Evolutionary conservation across 1,140 invertebrate genomes (phyloP).

Genomic region (Thaumetopoea pityocampa): DNA sequence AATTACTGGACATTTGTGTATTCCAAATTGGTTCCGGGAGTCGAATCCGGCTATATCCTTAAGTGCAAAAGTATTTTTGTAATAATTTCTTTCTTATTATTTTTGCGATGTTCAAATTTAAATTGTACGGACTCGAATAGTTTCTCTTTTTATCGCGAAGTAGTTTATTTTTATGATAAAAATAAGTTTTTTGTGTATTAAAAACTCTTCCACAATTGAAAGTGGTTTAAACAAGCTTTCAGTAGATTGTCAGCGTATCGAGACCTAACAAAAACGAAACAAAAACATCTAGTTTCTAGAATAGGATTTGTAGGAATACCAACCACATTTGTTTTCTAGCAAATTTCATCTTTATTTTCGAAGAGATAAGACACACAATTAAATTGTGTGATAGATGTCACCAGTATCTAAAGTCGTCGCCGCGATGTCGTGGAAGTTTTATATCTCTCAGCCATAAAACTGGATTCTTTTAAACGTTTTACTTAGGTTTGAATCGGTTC

Average conservation of each 20-base stretch:
- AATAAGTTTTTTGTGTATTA: slow-evolving; percentile 4
- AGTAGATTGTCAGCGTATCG: slow-evolving; percentile 8
- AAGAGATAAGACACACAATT: slow-evolving; percentile 3
- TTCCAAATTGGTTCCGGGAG: too few species aligned
- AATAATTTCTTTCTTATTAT: slow-evolving; percentile 11
- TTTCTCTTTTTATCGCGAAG: slow-evolving; percentile 14
- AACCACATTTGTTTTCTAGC: background rate
- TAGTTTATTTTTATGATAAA: slow-evolving; percentile 13
- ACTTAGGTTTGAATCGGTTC: slow-evolving; percentile 32
- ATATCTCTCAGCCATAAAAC: slow-evolving; percentile 30
- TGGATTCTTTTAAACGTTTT: slow-evolving; percentile 39
- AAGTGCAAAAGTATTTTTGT: too few species aligned
- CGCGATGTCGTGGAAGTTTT: slow-evolving; percentile 18
- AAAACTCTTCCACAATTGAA: slow-evolving; percentile 7
- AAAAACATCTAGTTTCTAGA: slow-evolving; percentile 18
- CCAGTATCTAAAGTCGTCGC: slow-evolving; percentile 6
- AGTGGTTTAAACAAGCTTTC: slow-evolving; percentile 9
- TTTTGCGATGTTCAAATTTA: slow-evolving; percentile 4
- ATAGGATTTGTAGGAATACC: slow-evolving; percentile 15
- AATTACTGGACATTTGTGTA: too few species aligned
- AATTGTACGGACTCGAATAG: slow-evolving; percentile 10
- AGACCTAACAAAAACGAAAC: slow-evolving; percentile 7
- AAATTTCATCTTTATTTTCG: background rate
- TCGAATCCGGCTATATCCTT: too few species aligned
- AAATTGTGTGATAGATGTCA: slow-evolving; percentile 2